A percentile compares a stretch with the other conserved stretches of the same genome.
These are phyloP conservation scores for Stegodyphus mimosarum DNA, from an alignment of 1,140 invertebrate genomes.

Conservation along the genomic window DNA sequence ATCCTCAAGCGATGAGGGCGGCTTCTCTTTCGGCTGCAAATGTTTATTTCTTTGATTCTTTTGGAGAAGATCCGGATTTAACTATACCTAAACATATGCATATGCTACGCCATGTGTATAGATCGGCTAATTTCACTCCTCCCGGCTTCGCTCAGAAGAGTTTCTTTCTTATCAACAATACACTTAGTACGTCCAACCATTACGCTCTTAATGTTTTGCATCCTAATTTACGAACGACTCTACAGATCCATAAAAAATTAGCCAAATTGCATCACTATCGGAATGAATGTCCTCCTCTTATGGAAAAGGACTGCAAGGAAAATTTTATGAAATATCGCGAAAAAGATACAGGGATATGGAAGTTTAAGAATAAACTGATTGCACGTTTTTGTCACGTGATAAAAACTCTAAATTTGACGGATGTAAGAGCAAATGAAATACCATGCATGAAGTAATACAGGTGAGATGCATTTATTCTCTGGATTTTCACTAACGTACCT, in stretches of 20 bases:
- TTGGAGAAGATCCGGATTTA: constrained; percentile 49
- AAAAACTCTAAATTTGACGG: constrained; percentile 3
- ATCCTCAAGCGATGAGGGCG: constrained; percentile 68
- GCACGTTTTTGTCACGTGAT: constrained; percentile 13
- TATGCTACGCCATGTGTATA: constrained; percentile 64
- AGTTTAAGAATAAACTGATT: constrained; percentile 59
- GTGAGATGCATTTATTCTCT: too few species aligned
- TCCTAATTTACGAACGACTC: constrained; percentile 71
- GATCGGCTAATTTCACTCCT: constrained; percentile 73
- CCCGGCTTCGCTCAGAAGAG: constrained; percentile 78
- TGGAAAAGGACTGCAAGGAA: constrained; percentile 60
- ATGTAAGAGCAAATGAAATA: background rate
- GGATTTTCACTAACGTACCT: too few species aligned
- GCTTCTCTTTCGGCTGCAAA: constrained; percentile 77
- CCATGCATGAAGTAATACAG: too few species aligned
- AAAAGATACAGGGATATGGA: constrained; percentile 54
- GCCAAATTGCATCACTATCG: constrained; percentile 76
- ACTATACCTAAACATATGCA: constrained; percentile 63
- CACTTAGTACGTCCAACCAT: constrained; percentile 80
- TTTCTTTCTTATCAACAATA: constrained; percentile 75
- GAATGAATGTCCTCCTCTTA: constrained; percentile 64
- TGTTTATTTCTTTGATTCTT: constrained; percentile 74
- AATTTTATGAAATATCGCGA: constrained; percentile 59
- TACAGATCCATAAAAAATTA: constrained; percentile 66
- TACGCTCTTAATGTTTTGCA: constrained; percentile 76